Evolutionary conservation across 1,140 invertebrate species (phyloP), one percentile per base, ranked within the genome.

Genomic region (Aphaenogaster floridana): DNA sequence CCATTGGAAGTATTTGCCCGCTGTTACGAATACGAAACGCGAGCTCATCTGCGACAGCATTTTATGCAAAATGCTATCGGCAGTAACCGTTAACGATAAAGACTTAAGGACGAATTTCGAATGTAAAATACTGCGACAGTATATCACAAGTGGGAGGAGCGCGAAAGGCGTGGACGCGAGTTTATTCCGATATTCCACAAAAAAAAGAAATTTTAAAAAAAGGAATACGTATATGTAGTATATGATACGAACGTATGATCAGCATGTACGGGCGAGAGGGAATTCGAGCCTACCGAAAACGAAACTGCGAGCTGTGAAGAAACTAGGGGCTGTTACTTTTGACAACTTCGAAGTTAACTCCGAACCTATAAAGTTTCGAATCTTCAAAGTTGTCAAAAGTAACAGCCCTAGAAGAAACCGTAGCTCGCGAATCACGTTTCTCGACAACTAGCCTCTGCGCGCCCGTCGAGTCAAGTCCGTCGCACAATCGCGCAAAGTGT

Each of bases 51-150:
- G 42, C 28, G 17, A 57, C 54, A 45, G 39, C 45, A 48, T 59
- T 78, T 78, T 34, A 28, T 1, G 9, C 8, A 45, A 78, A 78
- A 28, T 6, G 48, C 57, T 63, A 42, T 45, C 34, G 36, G 3
- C 61, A 36, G 59, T 66, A 69, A 52, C 17, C 15, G 34, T n/a
- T 21, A 66, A 68, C 36, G 8, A 83, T 59, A 68, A 66, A 63
- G 36, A 63, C 17, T n/a, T 68, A 80, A 69, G 48, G 15, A 68
- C 17, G 17, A 81, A 54, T 54, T 81, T 45, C 15, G 21, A 8
- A 39, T 86, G 42, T 63, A 59, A 45, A 84, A 84, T 87, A 84
- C 86, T 77, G 39, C 54, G 50, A 52, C 15, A 79, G 28, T 84
- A 77, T 84, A 77, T 84, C 71, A 69, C 69, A 69, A 85, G 34